Conservation (phyloP, 1,140 invertebrate genomes). For the Papilio machaon region DNA sequence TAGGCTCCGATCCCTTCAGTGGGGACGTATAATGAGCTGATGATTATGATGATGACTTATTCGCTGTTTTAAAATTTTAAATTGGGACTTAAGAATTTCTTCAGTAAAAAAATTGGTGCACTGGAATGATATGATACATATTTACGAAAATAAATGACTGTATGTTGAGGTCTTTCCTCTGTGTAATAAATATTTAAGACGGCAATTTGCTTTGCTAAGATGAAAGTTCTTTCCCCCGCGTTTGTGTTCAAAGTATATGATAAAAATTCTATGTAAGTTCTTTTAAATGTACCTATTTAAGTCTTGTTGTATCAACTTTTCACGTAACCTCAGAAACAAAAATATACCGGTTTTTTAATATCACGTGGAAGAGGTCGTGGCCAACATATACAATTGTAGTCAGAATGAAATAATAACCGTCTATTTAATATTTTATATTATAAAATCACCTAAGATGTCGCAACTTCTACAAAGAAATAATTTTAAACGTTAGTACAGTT, state of each 20-base stretch:
- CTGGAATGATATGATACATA: neutral
- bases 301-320: too few relatives aligned
- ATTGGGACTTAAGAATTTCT: neutral
- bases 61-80: neutral
- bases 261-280: too few relatives aligned
- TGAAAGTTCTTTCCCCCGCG: neutral
- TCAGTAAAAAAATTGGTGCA: neutral
- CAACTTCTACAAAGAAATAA: neutral
- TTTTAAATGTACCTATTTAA: too few relatives aligned
- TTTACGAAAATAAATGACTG: neutral
- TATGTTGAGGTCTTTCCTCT: conserved; percentile 1
- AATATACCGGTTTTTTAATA: too few relatives aligned
- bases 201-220: neutral
- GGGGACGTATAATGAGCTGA: too few relatives aligned
- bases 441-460: neutral
- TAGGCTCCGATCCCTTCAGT: too few relatives aligned
- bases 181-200: neutral
- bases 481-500: conserved; percentile 23
- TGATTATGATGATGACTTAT: neutral
- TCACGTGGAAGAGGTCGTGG: too few relatives aligned
- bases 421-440: neutral
- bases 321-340: too few relatives aligned
- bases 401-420: neutral
- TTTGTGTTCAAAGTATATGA: neutral
- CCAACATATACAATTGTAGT: too few relatives aligned